These are phyloP conservation scores for Branchipolynoe longqiensis DNA, from an alignment of 2,888 invertebrate genomes.

Conservation along the genomic window DNA sequence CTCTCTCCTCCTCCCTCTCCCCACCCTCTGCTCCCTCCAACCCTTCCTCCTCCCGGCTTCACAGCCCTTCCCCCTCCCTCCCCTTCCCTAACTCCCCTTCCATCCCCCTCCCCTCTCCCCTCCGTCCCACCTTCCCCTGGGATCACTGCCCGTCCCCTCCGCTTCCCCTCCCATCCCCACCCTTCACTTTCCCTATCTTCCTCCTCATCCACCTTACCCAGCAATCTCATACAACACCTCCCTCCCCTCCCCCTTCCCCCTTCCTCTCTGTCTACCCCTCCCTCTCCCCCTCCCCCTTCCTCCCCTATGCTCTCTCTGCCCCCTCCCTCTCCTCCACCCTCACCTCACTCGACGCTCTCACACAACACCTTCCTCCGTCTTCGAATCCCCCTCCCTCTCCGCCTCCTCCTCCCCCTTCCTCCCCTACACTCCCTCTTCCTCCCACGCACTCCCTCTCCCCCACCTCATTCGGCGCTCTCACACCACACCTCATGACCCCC, in stretches of 20 bases:
- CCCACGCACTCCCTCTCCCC: not conserved
- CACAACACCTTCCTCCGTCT: not conserved
- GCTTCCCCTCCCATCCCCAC: not conserved
- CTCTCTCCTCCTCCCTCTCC: not conserved
- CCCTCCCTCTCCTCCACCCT: not conserved
- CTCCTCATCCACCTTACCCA: not conserved
- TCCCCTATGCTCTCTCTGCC: not conserved
- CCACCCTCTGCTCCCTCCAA: not conserved
- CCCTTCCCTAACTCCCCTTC: not conserved
- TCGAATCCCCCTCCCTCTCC: not conserved
- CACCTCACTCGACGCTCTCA: too few relatives aligned
- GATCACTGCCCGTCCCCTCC: not conserved
- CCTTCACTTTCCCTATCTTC: not conserved
- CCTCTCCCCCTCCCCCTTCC: not conserved
- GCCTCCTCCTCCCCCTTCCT: not conserved
- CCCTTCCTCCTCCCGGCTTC: not conserved
- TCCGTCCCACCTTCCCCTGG: not conserved
- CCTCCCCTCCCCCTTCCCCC: not conserved
- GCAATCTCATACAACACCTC: not conserved
- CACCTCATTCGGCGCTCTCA: not conserved
- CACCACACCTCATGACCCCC: not conserved
- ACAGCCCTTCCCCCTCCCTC: constrained; percentile 21
- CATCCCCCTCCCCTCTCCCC: not conserved
- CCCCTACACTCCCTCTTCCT: not conserved
- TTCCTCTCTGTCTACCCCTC: not conserved